Conservation (phyloP, 2,888 invertebrate species). For the Lydus trimaculatus region DNA sequence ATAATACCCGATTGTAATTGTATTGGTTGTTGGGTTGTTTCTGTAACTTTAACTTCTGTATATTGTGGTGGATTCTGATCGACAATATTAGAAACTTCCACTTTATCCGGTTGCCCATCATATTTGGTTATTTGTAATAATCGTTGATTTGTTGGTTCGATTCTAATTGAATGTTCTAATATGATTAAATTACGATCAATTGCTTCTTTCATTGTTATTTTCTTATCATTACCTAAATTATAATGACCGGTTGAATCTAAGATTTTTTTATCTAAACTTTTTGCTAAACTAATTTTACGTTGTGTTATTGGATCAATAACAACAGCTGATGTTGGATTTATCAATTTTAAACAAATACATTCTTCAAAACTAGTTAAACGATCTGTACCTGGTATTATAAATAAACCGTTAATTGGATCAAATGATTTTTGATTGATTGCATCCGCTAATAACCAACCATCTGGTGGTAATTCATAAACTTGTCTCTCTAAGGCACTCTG, state of each 20-base stretch:
- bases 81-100: constrained; percentile 70
- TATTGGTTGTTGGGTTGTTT: constrained; percentile 69
- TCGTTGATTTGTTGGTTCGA: constrained; percentile 65
- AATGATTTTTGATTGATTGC: constrained; percentile 85
- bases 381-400: constrained; percentile 87
- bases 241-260: constrained; percentile 84
- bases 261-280: constrained; percentile 80
- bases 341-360: constrained; percentile 83
- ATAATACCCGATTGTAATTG: constrained; percentile 77
- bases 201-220: constrained; percentile 77
- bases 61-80: constrained; percentile 62
- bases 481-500: constrained; percentile 68
- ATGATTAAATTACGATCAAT: constrained; percentile 71
- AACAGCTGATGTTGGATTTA: constrained; percentile 82
- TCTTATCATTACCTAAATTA: constrained; percentile 61
- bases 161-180: constrained; percentile 64
- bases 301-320: constrained; percentile 81
- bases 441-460: constrained; percentile 83
- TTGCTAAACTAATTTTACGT: constrained; percentile 71
- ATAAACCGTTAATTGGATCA: constrained; percentile 82
- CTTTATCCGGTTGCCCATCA: constrained; percentile 73
- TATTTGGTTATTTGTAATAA: constrained; percentile 77
- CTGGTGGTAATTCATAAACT: constrained; percentile 79
- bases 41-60: constrained; percentile 62
- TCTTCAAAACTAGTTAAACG: constrained; percentile 85